Percentiles rank a stretch among this genome's conserved stretches.
Conservation (phyloP, 1,140 invertebrate genomes). For the Cotesia vestalis region DNA sequence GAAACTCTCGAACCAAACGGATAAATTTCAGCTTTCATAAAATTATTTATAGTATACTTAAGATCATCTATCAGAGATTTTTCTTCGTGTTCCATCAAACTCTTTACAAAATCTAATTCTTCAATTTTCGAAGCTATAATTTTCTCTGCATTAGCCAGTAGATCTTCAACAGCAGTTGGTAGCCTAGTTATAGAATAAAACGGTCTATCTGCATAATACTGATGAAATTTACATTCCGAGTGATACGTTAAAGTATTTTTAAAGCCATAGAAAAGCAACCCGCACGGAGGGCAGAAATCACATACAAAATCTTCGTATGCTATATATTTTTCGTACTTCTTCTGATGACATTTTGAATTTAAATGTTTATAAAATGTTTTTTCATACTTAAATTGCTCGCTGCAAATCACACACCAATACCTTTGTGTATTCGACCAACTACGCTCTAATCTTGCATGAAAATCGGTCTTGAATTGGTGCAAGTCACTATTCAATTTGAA, state of each 20-base stretch:
- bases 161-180: conserved; percentile 31
- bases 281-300: conserved; percentile 48
- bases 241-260: conserved; percentile 39
- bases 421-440: conserved; percentile 42
- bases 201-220: conserved; percentile 35
- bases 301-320: conserved; percentile 21
- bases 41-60: conserved; percentile 33
- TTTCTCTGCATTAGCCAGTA: conserved; percentile 36
- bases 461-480: background rate
- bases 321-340: conserved; percentile 1
- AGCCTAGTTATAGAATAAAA: conserved; percentile 35
- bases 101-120: conserved; percentile 29
- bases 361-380: conserved; percentile 45
- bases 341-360: background rate
- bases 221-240: conserved; percentile 38
- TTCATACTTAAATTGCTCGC: conserved; percentile 37
- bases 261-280: conserved; percentile 42
- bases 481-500: background rate
- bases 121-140: conserved; percentile 28
- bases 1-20: conserved; percentile 65
- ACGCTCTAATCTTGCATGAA: background rate
- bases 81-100: conserved; percentile 29
- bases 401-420: conserved; percentile 48
- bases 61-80: conserved; percentile 40
- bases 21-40: conserved; percentile 51